Percentiles rank a stretch among this genome's conserved stretches.
Conservation (phyloP, 2,113 vertebrate species). For the Brachyhypopomus occidentalis region DNA sequence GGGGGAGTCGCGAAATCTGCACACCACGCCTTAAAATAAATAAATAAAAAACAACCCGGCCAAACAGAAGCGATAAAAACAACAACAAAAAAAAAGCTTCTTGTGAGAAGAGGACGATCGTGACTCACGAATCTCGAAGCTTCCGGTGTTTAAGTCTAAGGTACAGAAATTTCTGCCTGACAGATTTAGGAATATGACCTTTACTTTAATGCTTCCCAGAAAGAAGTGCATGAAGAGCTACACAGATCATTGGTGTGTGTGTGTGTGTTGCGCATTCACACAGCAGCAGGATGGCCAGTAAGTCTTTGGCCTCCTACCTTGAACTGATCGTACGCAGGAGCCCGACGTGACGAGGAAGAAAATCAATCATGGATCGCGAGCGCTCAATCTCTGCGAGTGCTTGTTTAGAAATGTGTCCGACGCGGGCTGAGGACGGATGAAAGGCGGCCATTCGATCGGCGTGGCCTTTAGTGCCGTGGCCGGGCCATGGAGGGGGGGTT, state of each 20-base stretch:
- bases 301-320: slow-evolving; percentile 42
- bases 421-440: no score
- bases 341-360: slow-evolving; percentile 60
- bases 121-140: neutral
- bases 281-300: slow-evolving; percentile 38
- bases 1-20: neutral
- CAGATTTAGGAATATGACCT: slow-evolving; percentile 54
- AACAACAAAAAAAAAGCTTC: neutral
- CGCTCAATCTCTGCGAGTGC: slow-evolving; percentile 38
- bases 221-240: slow-evolving; percentile 53
- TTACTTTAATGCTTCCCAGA: slow-evolving; percentile 48
- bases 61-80: neutral
- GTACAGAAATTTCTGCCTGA: neutral
- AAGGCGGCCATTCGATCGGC: no score
- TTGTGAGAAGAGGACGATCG: neutral
- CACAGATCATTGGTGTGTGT: neutral
- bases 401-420: neutral
- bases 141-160: no score
- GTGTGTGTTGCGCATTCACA: slow-evolving; percentile 42
- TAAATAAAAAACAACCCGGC: neutral
- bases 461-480: no score
- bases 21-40: neutral
- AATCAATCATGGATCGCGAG: slow-evolving; percentile 61
- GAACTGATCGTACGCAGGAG: slow-evolving; percentile 49
- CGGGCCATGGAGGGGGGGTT: no score